Conservation (phyloP, 2,113 vertebrate genomes). For the Catharus minimus region DNA sequence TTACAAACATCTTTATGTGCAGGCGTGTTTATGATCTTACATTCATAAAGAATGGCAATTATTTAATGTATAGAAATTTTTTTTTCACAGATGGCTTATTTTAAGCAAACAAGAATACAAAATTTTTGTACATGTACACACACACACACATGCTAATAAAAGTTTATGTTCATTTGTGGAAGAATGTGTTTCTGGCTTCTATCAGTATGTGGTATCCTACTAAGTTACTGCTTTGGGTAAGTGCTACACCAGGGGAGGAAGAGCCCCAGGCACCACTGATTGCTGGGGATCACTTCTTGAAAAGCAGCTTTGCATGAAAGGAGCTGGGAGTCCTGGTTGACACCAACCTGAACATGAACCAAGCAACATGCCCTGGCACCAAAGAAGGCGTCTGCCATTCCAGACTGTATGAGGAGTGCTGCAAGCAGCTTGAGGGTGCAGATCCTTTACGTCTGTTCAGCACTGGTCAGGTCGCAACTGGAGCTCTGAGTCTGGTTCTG, state of each 20-base stretch:
- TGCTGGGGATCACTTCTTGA: background rate
- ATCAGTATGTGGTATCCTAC: background rate
- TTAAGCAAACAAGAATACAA: background rate
- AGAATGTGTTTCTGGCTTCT: background rate
- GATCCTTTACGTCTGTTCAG: background rate
- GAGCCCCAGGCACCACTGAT: background rate
- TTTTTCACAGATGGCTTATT: background rate
- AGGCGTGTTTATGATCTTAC: background rate
- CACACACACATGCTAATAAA: background rate
- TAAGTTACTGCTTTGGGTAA: background rate
- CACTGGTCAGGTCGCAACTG: background rate
- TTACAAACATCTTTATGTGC: background rate
- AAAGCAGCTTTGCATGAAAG: background rate
- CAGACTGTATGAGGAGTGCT: background rate
- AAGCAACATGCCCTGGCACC: background rate
- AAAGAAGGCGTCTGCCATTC: accelerated
- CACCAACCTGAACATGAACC: accelerated
- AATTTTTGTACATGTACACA: too few species aligned
- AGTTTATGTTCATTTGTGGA: background rate
- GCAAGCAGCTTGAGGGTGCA: accelerated
- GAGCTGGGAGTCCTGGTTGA: background rate
- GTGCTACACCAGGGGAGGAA: background rate
- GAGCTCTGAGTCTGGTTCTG: background rate
- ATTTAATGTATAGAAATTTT: background rate
- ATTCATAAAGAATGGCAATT: background rate